Base-by-base conservation (phyloP, 2,797 vertebrate species). In the Graptemys geographica region DNA sequence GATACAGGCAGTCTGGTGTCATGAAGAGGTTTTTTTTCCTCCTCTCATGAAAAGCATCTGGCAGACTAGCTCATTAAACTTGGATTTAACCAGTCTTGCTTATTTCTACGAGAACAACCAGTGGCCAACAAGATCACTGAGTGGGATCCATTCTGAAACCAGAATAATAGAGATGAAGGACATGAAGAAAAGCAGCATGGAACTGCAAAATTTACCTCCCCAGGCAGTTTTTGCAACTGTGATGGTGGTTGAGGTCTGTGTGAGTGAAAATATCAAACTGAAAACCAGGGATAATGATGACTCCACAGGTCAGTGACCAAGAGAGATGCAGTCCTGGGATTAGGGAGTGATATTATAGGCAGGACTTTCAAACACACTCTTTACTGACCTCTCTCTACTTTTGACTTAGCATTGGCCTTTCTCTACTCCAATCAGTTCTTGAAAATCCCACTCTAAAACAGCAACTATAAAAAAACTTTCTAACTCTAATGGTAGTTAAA, bases 131-230 rank as follows among this genome's bases (percentile, higher is more conserved):
- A 44, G 69, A 83, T 10, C 83, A 93, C 18, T 74, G 33, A 69
- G 18, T 69, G 18, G 33, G 13, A 81, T 37, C 79, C 52, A 25
- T 79, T 95, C n/a, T 47, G 74, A 65, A 94, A 78, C 11, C 62
- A 37, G 33, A 93, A 13, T 9, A 27, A 12, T 4, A 57, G 85
- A 44, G 37, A 86, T 0, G 4, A 49, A 83, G 90, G 86, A 33
- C 27, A 59, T 74, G 84, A 83, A 91, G 56, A 81, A 80, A 87
- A 80, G 8, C 49, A 90, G 81, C 44, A 51, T 33, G 18, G 6
- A n/a, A 76, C 19, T 5, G 8, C 31, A 84, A 41, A 5, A 12
- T 15, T 78, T 0, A 0, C n/a, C 28, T 33, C 57, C 59, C 44
- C 81, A 79, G 81, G 62, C 83, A 79, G 72, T 3, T 90, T 79